phyloP scores from a whole-genome alignment of 2,113 vertebrate genomes.

The Bungarus multicinctus region DNA sequence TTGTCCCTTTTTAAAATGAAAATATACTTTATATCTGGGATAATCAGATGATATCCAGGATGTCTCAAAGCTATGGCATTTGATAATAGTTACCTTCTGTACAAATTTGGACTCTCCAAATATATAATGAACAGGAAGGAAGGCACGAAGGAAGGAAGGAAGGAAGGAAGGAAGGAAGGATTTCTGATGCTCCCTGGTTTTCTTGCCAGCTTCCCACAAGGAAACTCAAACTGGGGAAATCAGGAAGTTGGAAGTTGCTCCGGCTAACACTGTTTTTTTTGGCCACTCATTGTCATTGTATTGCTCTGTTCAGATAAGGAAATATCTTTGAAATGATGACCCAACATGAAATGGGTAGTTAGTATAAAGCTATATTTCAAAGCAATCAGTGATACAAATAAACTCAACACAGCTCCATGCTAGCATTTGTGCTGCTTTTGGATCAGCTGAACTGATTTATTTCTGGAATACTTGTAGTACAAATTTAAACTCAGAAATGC shows the following conservation, averaged over 20 bases:
- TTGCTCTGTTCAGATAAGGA: not conserved
- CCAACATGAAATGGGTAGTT: not conserved
- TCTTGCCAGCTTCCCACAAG: not conserved
- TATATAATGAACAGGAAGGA: not conserved
- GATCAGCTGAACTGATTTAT: not conserved
- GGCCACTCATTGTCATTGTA: not conserved
- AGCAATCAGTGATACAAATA: not conserved
- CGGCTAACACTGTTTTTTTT: not conserved
- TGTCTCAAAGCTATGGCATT: not conserved
- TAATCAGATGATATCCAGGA: not conserved
- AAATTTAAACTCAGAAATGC: not conserved
- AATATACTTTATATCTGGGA: not conserved
- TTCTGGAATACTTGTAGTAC: not conserved
- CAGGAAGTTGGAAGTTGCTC: not conserved
- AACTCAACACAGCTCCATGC: not conserved
- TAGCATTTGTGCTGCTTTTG: not conserved
- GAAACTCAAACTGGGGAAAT: not conserved
- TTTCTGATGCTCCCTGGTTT: not conserved
- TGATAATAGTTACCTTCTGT: not conserved
- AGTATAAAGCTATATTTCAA: fast-evolving
- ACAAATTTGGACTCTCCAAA: not conserved
- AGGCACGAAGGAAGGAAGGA: not conserved
- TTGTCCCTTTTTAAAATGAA: not conserved
- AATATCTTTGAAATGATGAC: not conserved
- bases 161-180: not conserved